Conservation (phyloP, 2,888 invertebrate species). For the Caenorhabditis zanzibari region DNA sequence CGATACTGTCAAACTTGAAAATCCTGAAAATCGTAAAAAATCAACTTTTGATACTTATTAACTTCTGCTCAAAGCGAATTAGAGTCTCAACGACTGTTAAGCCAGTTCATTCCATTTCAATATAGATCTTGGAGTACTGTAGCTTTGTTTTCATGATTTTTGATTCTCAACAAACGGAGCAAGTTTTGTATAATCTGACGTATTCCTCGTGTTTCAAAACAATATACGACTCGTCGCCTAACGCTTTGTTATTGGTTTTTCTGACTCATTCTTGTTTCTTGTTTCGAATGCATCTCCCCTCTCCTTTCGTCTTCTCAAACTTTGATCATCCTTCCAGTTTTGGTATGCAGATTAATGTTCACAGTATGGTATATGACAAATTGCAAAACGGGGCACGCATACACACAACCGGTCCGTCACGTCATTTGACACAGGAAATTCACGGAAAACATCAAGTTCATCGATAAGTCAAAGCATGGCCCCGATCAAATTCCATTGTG, state of each 20-base stretch:
- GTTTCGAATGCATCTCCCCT: background rate
- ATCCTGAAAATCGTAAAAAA: too few relatives aligned
- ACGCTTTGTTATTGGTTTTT: background rate
- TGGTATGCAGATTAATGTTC: constrained; percentile 41
- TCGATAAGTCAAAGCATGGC: constrained; percentile 30
- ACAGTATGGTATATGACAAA: constrained; percentile 27
- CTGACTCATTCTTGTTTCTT: background rate
- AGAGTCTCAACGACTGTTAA: too few relatives aligned
- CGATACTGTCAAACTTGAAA: too few relatives aligned
- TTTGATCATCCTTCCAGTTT: constrained; percentile 34
- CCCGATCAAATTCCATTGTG: constrained; percentile 36
- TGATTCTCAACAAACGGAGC: background rate
- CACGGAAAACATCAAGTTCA: constrained; percentile 45
- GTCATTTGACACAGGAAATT: constrained; percentile 38
- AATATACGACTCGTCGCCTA: background rate
- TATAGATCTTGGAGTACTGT: too few relatives aligned
- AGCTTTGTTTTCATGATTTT: background rate
- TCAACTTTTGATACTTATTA: too few relatives aligned
- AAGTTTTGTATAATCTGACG: too few relatives aligned
- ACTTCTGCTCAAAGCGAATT: too few relatives aligned
- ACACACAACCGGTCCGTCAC: constrained; percentile 26
- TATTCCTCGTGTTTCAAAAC: background rate
- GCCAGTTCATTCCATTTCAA: background rate
- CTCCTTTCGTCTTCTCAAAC: constrained; percentile 6
- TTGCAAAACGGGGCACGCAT: constrained; percentile 13